Base-by-base conservation (phyloP, 2,113 vertebrate genomes). In the Amazona vittata region DNA sequence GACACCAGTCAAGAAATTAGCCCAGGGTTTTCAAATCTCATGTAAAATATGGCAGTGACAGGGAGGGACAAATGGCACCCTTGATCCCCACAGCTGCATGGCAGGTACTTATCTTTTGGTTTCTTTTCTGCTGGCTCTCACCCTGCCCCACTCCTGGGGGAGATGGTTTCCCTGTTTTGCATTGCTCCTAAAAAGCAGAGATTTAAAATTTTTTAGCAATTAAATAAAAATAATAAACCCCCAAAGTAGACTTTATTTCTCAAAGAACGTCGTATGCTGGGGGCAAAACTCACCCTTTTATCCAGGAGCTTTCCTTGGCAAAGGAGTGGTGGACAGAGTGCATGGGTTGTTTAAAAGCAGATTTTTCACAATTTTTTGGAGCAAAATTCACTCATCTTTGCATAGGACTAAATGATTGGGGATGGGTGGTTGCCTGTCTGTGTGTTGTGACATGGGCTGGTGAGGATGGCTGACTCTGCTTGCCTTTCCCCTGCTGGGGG, bases 281-380 rank as follows among this genome's bases (percentile, higher is more conserved):
- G 39, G 11, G 5, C 12, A 82, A 75, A 75, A 49, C 9, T 46
- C 33, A 20, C 21, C 4, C 22, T 11, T 62, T 63, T 2, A 1
- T 11, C 28, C 41, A 35, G 28, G 29, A 88, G 3, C 46, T 88
- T 93, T 35, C 11, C 28, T 60, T 79, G 39, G 21, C 4, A 19
- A 78, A 71, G 46, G 18, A 47, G 5, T 0, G 0, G 10, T 57
- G 21, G 10, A 9, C 11, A 52, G 50, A 78, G 12, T 8, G 8
- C 13, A 57, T 47, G 24, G 16, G 10, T 79, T 91, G 63, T 57
- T 76, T 84, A 31, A 84, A 84, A 84, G 6, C 35, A 86, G 22
- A 5, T 33, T 93, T 79, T n/a, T 17, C 6, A 11, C 19, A 3
- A 15, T 31, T 21, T 87, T 90, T 83, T 33, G 41, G n/a, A 46